A percentile compares a stretch with the other conserved stretches of the same genome.
Evolutionary conservation across 1,140 invertebrate species (phyloP).

Genomic region (Ephestia elutella): DNA sequence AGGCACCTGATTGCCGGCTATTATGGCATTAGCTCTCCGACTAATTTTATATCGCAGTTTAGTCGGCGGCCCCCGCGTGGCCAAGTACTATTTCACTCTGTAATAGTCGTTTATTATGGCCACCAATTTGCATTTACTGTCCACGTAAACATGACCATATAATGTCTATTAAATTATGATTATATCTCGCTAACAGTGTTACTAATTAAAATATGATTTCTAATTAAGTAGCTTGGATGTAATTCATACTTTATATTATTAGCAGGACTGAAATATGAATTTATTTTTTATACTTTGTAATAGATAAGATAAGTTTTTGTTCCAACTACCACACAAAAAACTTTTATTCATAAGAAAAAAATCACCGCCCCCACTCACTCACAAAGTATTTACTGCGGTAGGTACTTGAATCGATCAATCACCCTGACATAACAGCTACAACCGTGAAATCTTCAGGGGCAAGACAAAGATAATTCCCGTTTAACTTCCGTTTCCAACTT

Average conservation of each 20-base stretch:
- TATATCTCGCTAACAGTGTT: neutral
- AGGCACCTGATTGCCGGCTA: constrained; percentile 65
- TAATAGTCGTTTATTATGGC: constrained; percentile 6
- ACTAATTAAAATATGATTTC: no score
- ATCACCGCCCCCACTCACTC: neutral
- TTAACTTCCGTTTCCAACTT: constrained; percentile 76
- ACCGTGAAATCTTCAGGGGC: constrained; percentile 68
- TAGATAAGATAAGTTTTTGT: no score
- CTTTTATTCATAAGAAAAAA: neutral
- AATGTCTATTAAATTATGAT: neutral
- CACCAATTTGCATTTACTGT: constrained; percentile 2
- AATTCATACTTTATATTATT: neutral
- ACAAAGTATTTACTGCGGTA: neutral
- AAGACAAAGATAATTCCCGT: constrained; percentile 75
- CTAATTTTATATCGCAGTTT: constrained; percentile 55
- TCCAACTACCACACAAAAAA: neutral
- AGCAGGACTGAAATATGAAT: no score
- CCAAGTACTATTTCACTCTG: constrained; percentile 22
- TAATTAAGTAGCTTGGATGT: no score
- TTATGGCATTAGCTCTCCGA: constrained; percentile 69
- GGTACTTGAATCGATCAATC: constrained; percentile 54
- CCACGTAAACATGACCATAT: neutral
- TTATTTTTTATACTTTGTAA: no score
- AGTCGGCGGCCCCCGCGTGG: constrained; percentile 27
- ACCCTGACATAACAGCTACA: constrained; percentile 66